These are phyloP conservation scores for Ammospiza nelsoni DNA, from an alignment of 2,113 vertebrate genomes.

Conservation along the genomic window DNA sequence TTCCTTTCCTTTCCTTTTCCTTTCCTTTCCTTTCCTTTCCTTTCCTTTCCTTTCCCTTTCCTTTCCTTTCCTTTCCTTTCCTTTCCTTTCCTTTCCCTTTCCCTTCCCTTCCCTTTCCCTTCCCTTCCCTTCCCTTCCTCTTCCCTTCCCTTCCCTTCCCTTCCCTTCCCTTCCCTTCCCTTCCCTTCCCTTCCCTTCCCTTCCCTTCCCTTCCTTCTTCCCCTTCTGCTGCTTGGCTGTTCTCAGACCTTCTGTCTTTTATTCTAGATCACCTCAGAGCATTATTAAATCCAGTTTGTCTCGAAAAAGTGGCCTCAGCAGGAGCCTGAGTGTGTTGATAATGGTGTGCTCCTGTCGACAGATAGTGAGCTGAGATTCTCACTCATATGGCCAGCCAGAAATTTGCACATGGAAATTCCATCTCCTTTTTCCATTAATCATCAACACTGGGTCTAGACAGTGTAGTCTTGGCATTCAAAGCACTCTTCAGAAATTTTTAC, in stretches of 20 bases:
- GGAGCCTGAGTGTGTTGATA: background rate
- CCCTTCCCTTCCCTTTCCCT: no score
- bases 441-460: background rate
- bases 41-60: no score
- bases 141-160: no score
- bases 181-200: background rate
- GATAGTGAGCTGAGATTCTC: background rate
- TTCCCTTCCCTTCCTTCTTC: background rate
- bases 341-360: background rate
- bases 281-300: background rate
- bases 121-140: no score
- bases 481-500: background rate
- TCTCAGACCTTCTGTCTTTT: background rate
- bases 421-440: background rate
- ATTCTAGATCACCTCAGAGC: background rate
- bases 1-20: no score
- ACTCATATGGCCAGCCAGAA: background rate
- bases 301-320: background rate
- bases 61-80: no score
- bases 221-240: background rate
- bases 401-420: background rate
- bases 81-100: no score
- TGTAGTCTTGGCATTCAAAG: background rate
- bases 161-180: background rate
- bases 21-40: no score